A percentile compares a stretch with the other conserved stretches of the same genome.
These are phyloP conservation scores for Syrmaticus mikado DNA, from an alignment of 2,113 vertebrate species.

Conservation along the genomic window DNA sequence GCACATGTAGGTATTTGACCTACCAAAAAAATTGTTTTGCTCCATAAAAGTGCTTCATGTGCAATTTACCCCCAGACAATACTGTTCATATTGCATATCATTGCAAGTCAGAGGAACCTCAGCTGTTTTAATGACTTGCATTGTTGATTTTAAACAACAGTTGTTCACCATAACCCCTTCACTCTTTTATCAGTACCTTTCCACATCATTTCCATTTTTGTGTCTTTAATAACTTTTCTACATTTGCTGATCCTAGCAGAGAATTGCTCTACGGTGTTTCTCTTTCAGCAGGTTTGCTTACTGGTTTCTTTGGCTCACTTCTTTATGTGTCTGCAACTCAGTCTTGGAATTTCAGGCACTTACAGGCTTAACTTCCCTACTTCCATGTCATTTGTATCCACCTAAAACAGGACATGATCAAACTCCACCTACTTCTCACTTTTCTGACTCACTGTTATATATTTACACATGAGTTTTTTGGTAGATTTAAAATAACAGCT, in stretches of 20 bases:
- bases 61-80: not conserved
- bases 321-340: not conserved
- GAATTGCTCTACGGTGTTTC: not conserved
- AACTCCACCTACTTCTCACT: slow-evolving; percentile 36
- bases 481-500: slow-evolving; percentile 51
- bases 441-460: slow-evolving; percentile 49
- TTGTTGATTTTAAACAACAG: not conserved
- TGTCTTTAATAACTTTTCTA: not conserved
- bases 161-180: not conserved
- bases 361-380: not conserved
- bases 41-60: not conserved
- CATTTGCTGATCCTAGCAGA: not conserved
- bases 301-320: not conserved
- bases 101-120: not conserved
- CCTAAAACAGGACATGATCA: not conserved
- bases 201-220: not conserved
- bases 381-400: not conserved
- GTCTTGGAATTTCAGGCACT: not conserved
- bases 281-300: not conserved
- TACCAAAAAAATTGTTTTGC: not conserved
- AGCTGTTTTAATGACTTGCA: not conserved
- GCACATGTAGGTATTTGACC: not conserved
- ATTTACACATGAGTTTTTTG: slow-evolving; percentile 51
- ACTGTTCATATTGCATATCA: not conserved
- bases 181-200: not conserved